Conservation (phyloP, 2,888 invertebrate genomes). For the Teinopalpus imperialis region DNA sequence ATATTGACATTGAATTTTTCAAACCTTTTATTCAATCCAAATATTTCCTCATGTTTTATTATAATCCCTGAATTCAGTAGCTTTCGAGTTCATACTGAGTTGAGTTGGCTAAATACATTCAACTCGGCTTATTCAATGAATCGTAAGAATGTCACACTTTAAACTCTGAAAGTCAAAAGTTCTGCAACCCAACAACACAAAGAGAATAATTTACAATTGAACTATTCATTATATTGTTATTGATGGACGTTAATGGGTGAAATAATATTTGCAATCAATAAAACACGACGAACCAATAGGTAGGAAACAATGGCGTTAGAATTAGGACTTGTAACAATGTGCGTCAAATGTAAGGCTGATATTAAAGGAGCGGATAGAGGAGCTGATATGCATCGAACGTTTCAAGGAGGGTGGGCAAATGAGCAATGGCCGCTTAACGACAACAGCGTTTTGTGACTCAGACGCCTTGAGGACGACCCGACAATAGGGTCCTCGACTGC, state of each 20-base stretch:
- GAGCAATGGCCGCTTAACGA: constrained; percentile 80
- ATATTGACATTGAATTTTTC: not conserved
- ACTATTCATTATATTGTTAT: constrained; percentile 24
- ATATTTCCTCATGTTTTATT: not conserved
- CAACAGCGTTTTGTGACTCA: constrained; percentile 72
- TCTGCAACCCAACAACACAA: constrained; percentile 14
- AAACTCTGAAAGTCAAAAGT: constrained; percentile 22
- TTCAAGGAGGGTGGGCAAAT: constrained; percentile 62
- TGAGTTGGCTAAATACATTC: constrained; percentile 2
- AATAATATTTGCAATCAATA: constrained; percentile 62
- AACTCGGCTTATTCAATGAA: constrained; percentile 5
- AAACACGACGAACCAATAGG: constrained; percentile 54
- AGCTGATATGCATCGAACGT: constrained; percentile 57
- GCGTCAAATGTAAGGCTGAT: constrained; percentile 57
- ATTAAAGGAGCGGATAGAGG: constrained; percentile 44
- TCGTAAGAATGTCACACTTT: constrained; percentile 12
- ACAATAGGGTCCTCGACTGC: constrained; percentile 78
- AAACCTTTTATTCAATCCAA: not conserved
- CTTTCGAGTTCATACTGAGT: not conserved
- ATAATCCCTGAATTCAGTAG: not conserved
- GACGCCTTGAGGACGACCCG: constrained; percentile 76
- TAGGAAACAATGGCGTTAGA: constrained; percentile 67
- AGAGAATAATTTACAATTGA: constrained; percentile 14
- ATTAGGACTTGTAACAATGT: constrained; percentile 73
- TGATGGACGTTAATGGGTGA: constrained; percentile 48